phyloP scores from a whole-genome alignment of 2,888 invertebrate genomes.

The Lycia hirtaria region DNA sequence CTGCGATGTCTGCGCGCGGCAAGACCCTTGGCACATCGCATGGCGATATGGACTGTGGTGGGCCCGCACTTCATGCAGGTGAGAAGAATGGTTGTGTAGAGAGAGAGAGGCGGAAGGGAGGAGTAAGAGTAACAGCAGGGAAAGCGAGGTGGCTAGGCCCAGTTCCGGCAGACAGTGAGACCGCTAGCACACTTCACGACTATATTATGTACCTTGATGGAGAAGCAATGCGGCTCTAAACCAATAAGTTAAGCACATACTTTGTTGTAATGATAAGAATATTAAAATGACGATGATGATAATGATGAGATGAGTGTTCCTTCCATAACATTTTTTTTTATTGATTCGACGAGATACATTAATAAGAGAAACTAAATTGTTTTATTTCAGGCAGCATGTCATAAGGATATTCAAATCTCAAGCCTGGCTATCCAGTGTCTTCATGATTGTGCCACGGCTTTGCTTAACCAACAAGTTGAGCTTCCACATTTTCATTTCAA shows the following conservation, averaged over 20 bases:
- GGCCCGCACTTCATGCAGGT: slow-evolving; percentile 98
- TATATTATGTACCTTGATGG: too few relatives aligned
- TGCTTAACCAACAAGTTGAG: slow-evolving; percentile 94
- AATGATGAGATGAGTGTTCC: too few relatives aligned
- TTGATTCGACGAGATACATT: too few relatives aligned
- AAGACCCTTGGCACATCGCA: slow-evolving; percentile 94
- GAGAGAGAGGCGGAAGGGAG: not conserved
- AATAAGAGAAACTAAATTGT: not conserved
- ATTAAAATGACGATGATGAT: too few relatives aligned
- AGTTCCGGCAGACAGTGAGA: too few relatives aligned
- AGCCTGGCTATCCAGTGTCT: slow-evolving; percentile 96
- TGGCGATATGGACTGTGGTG: slow-evolving; percentile 96
- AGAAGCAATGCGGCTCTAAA: too few relatives aligned
- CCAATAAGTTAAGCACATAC: too few relatives aligned
- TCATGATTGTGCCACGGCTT: slow-evolving; percentile 95
- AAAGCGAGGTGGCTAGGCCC: too few relatives aligned
- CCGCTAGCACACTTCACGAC: too few relatives aligned
- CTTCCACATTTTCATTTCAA: slow-evolving; percentile 97
- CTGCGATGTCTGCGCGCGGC: slow-evolving; percentile 94
- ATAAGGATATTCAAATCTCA: slow-evolving; percentile 94
- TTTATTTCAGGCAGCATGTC: slow-evolving; percentile 92
- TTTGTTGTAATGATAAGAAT: too few relatives aligned
- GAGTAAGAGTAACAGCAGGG: not conserved
- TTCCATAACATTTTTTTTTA: too few relatives aligned
- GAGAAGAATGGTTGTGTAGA: not conserved